Evolutionary conservation across 2,888 invertebrate species (phyloP).

Genomic region (Apantesis nais): DNA sequence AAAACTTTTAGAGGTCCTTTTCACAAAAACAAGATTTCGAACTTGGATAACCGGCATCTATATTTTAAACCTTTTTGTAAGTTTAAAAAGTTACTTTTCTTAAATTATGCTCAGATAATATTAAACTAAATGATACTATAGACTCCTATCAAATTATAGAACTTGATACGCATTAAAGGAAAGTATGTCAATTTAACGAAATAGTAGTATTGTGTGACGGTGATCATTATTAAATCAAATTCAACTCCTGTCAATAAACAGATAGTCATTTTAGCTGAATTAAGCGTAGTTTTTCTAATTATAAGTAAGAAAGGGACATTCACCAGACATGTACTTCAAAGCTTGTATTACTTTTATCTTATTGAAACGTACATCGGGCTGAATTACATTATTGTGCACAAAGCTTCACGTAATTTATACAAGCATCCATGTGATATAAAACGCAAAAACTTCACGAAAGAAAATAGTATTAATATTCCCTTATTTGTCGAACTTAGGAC

Average conservation of each 20-base stretch:
- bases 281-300: not conserved
- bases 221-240: slow-evolving; percentile 1
- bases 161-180: slow-evolving; percentile 27
- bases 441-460: too few species aligned
- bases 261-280: slow-evolving; percentile 16
- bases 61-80: not conserved
- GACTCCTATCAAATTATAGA: not conserved
- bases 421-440: too few species aligned
- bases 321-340: not conserved
- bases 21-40: not conserved
- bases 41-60: not conserved
- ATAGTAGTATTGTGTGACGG: slow-evolving; percentile 22
- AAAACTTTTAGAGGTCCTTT: not conserved
- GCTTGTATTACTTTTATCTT: not conserved
- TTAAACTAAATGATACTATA: not conserved
- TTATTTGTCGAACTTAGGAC: too few species aligned
- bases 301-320: not conserved
- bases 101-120: not conserved
- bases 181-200: slow-evolving; percentile 14
- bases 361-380: not conserved
- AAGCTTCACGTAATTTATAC: too few species aligned
- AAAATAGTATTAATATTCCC: too few species aligned
- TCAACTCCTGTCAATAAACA: not conserved
- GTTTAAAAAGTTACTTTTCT: not conserved
- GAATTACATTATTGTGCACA: too few species aligned